Evolutionary conservation across 2,888 invertebrate genomes (phyloP).

Genomic region (Copidosoma aretas): DNA sequence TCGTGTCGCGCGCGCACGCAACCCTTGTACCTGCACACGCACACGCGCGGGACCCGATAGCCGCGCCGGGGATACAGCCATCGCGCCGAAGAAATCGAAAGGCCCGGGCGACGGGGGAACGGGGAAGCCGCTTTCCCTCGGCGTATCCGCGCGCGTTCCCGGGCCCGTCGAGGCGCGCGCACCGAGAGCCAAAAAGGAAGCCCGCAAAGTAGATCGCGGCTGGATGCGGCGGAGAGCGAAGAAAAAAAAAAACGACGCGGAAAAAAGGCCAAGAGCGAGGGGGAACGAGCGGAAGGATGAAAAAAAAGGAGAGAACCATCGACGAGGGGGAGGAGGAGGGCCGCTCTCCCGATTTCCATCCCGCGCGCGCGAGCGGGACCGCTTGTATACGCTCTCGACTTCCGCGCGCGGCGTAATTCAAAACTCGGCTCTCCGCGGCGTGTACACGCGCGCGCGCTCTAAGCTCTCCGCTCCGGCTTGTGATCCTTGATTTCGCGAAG

Average conservation of each 20-base stretch:
- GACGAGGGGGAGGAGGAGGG: not conserved
- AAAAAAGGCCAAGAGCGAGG: slow-evolving; percentile 6
- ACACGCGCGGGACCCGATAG: not conserved
- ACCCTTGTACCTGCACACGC: not conserved
- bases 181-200: not conserved
- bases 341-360: not conserved
- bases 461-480: slow-evolving; percentile 8
- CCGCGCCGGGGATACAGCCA: not conserved
- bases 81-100: slow-evolving; percentile 27
- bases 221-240: not conserved
- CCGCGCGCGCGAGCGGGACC: not conserved
- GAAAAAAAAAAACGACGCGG: slow-evolving; percentile 1
- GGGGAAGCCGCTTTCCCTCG: slow-evolving; percentile 29
- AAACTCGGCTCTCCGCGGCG: not conserved
- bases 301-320: slow-evolving; percentile 2
- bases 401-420: slow-evolving; percentile 24
- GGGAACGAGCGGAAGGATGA: not conserved
- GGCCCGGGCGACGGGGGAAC: not conserved
- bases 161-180: slow-evolving; percentile 3
- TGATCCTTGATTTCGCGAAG: slow-evolving; percentile 42
- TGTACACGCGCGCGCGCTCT: slow-evolving; percentile 30
- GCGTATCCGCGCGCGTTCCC: slow-evolving; percentile 1
- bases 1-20: not conserved
- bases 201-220: not conserved
- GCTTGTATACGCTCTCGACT: slow-evolving; percentile 16